phyloP scores from a whole-genome alignment of 2,888 invertebrate species.

The Netelia fuscicornis region DNA sequence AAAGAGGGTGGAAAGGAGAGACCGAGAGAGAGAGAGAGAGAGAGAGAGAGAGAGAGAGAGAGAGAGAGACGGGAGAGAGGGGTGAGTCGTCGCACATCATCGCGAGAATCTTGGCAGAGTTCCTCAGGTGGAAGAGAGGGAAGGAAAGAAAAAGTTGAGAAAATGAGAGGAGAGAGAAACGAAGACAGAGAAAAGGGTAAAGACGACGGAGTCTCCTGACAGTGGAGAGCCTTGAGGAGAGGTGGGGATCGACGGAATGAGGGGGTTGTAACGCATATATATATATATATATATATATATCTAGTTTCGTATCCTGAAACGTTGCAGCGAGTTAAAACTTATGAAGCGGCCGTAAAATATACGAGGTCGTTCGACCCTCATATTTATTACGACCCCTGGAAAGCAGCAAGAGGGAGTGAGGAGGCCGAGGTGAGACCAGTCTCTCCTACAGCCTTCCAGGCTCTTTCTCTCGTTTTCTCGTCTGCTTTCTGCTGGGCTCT shows the following conservation, averaged over 20 bases:
- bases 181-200: neutral
- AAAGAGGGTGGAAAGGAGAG: neutral
- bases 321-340: slow-evolving; percentile 50
- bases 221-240: neutral
- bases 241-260: neutral
- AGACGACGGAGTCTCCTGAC: neutral
- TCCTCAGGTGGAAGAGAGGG: slow-evolving; percentile 28
- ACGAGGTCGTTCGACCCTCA: slow-evolving; percentile 62
- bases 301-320: slow-evolving; percentile 25
- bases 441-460: neutral
- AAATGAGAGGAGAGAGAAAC: neutral
- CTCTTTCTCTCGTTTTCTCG: slow-evolving; percentile 11
- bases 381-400: slow-evolving; percentile 57
- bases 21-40: slow-evolving; percentile 47
- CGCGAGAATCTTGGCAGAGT: slow-evolving; percentile 20
- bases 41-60: slow-evolving; percentile 71
- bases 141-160: slow-evolving; percentile 1
- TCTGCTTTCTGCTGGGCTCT: neutral
- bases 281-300: neutral
- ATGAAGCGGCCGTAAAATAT: slow-evolving; percentile 57
- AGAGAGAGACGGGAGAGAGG: slow-evolving; percentile 72
- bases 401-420: neutral
- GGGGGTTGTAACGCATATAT: neutral
- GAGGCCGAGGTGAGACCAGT: neutral
- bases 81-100: slow-evolving; percentile 78